Base-by-base conservation (phyloP, 1,140 invertebrate genomes). In the Zaprionus ghesquierei region DNA sequence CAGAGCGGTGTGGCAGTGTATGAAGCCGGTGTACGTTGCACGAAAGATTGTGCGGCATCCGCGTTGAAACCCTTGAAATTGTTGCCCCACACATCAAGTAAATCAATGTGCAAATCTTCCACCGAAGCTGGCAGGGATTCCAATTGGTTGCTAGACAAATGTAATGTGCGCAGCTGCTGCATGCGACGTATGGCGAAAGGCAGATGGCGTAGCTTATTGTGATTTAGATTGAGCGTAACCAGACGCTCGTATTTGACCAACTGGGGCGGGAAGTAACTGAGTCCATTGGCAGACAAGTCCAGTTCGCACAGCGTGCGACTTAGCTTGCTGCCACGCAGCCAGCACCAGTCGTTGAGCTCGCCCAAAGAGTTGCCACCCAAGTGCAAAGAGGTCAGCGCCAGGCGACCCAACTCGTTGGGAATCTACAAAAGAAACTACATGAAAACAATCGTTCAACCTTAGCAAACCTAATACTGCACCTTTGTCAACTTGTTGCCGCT, bases 401-500 rank as follows among this genome's bases (percentile, higher is more conserved):
- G 71, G 38, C 93, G 92, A 64, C 95, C 96, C 61, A 98, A 78
- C 89, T 96, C 95, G 23, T 94, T 92, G 15, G 97, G 97, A 25
- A 98, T 90, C 76, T 91, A 55, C 1, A 41, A n/a, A 23, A 6
- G 13, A 29, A 12, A 54, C n/a, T 13, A 0, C 5, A 15, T 18
- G 0, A 18, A 22, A 5, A 41, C 5, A 15, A 10, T n/a, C 18
- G 18, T 1, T 1, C 20, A 46, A 46, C 5, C 22, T 4, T 18
- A 20, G 9, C 1, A 31, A 49, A 13, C 2, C 8, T 15, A 1
- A n/a, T 6, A 31, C 15, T 9, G 27, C 33, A 86, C 90, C 79
- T 92, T 94, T 55, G 93, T 94, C 35, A 98, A 93, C 62, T 94
- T 93, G 93, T 98, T 98, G 66, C 95, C 93, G 33, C 94, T 96